These are phyloP conservation scores for Zaprionus bogoriensis DNA, from an alignment of 2,888 invertebrate species.

Conservation along the genomic window DNA sequence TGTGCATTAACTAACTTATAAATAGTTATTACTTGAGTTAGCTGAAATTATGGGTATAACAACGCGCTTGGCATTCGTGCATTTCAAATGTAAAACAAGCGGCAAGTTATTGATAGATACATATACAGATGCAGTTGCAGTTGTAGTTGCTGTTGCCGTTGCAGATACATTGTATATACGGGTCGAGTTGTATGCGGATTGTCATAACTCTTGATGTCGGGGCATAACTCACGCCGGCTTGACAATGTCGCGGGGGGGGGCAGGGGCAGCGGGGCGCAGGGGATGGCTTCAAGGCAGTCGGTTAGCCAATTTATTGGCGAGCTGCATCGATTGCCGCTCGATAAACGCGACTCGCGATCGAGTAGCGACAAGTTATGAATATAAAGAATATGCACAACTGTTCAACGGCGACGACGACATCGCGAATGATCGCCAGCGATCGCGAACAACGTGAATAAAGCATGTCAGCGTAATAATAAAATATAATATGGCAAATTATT, in stretches of 20 bases:
- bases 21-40: slow-evolving; percentile 50
- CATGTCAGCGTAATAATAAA: slow-evolving; percentile 76
- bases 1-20: slow-evolving; percentile 41
- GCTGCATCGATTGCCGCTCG: slow-evolving; percentile 74
- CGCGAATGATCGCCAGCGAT: slow-evolving; percentile 36
- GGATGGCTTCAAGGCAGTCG: slow-evolving; percentile 61
- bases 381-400: slow-evolving; percentile 78
- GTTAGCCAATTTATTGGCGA: slow-evolving; percentile 72
- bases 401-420: slow-evolving; percentile 35
- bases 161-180: slow-evolving; percentile 15
- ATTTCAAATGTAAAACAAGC: slow-evolving; percentile 56
- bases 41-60: slow-evolving; percentile 58
- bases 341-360: slow-evolving; percentile 54
- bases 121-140: slow-evolving; percentile 2
- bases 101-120: slow-evolving; percentile 20
- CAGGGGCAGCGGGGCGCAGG: background rate
- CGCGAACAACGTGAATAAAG: slow-evolving; percentile 59
- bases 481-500: slow-evolving; percentile 74
- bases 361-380: slow-evolving; percentile 75
- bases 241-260: slow-evolving; percentile 1
- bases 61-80: slow-evolving; percentile 67
- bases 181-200: slow-evolving; percentile 42
- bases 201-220: slow-evolving; percentile 70
- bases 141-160: slow-evolving; percentile 4
- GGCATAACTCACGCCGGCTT: slow-evolving; percentile 38